Evolutionary conservation across 2,113 vertebrate genomes (phyloP).

Genomic region (Podilymbus podiceps): DNA sequence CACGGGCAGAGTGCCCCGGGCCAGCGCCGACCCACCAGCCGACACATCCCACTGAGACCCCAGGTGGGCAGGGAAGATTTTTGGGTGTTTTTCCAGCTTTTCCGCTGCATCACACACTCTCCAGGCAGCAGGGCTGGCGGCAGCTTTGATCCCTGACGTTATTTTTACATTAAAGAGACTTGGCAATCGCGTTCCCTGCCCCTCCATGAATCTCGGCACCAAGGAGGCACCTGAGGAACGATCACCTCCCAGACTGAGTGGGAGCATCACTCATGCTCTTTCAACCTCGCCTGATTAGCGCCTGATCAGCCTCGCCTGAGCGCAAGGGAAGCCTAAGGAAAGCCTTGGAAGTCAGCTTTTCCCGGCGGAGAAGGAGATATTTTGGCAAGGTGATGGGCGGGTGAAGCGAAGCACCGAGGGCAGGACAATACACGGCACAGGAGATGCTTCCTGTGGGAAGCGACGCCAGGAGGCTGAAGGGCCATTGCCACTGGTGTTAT

Average conservation of each 20-base stretch:
- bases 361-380: not conserved
- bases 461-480: fast-evolving
- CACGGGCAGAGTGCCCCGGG: not conserved
- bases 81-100: not conserved
- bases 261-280: conserved; percentile 18
- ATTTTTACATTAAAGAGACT: conserved; percentile 49
- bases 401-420: not conserved
- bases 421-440: fast-evolving
- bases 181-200: not conserved
- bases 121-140: not conserved
- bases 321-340: not conserved
- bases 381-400: not conserved
- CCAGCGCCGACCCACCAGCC: not conserved
- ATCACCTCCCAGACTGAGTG: not conserved
- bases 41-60: not conserved
- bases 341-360: not conserved
- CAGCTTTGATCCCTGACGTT: not conserved
- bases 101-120: not conserved
- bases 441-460: not conserved
- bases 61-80: not conserved
- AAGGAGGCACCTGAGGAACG: not conserved
- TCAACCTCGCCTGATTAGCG: not conserved
- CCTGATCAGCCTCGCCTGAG: conserved; percentile 4
- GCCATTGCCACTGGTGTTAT: not conserved
- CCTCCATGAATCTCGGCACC: not conserved